Evolutionary conservation across 2,888 invertebrate species (phyloP).

Genomic region (Drosophila formosana): DNA sequence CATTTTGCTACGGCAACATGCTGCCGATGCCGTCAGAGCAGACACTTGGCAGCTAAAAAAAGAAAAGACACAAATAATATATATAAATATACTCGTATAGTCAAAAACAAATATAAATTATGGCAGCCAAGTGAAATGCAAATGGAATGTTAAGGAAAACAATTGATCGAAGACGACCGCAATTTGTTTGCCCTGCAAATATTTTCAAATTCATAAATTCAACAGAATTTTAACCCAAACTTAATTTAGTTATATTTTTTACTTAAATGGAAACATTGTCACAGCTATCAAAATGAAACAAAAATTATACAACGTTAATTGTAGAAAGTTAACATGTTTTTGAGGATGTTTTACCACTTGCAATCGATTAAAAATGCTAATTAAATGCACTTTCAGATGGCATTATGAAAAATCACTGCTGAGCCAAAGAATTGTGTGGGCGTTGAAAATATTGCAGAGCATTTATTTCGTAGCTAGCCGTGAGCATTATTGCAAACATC

Average conservation of each 20-base stretch:
- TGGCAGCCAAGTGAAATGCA: slow-evolving; percentile 61
- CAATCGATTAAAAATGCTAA: slow-evolving; percentile 4
- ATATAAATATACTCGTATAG: slow-evolving; percentile 1
- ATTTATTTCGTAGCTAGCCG: slow-evolving; percentile 11
- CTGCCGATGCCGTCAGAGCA: slow-evolving; percentile 19
- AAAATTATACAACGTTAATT: too few relatives aligned
- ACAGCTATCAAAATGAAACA: too few relatives aligned
- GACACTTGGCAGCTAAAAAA: slow-evolving; percentile 12
- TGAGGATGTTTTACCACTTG: too few relatives aligned
- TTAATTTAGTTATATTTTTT: too few relatives aligned
- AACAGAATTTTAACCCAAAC: too few relatives aligned
- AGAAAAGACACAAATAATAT: slow-evolving; percentile 7
- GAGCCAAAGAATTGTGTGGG: not conserved
- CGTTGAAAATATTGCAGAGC: not conserved
- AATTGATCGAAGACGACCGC: not conserved
- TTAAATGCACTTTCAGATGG: too few relatives aligned
- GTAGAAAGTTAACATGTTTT: too few relatives aligned
- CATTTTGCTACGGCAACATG: slow-evolving; percentile 60
- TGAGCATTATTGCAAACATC: slow-evolving; percentile 62
- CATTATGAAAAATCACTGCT: not conserved
- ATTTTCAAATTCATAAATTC: not conserved
- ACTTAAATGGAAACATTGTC: too few relatives aligned
- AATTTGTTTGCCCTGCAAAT: not conserved
- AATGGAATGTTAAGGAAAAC: slow-evolving; percentile 43
- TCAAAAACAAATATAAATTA: slow-evolving; percentile 12